Base-by-base conservation (phyloP, 2,113 vertebrate genomes). In the Capricornis sumatraensis region DNA sequence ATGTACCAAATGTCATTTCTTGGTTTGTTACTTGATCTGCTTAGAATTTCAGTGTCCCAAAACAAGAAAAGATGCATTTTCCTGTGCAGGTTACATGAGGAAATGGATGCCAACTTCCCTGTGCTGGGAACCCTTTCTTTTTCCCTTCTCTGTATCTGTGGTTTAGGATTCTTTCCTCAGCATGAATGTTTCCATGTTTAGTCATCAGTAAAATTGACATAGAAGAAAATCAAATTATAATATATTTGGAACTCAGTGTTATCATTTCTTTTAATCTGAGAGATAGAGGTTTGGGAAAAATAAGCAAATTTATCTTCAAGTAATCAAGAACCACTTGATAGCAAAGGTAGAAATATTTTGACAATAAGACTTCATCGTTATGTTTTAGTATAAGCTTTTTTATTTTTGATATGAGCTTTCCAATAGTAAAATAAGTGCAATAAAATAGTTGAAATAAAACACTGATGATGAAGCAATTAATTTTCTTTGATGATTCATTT, bases 401-500 rank as follows among this genome's bases (percentile, higher is more conserved):
- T 30, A 23, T 53, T 76, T 43, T 30, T 43, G 78, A 71, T 64
- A 28, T 36, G 13, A 84, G 7, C 12, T 97, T 97, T 91, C 15
- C 21, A 76, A 25, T 60, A 95, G 40, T 87, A 92, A 97, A 94
- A 62, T 83, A 84, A 92, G 33, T 85, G 7, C 43, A 95, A 84
- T 87, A 27, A 94, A 87, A 82, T 60, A 95, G 30, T 85, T 88
- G 52, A 13, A 17, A 33, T 95, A 90, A 89, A 28, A 28, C 45
- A 92, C 2, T 50, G 84, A 50, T 92, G 19, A 23, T 71, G n/a
- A 27, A 87, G 71, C n/a, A 89, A 83, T 92, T 94, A 83, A 76
- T 94, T 95, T 95, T 97, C 78, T 89, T 94, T 87, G 30, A 92
- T 95, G 88, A 96, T 87, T 97, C 76, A 92, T 95, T 97, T 87